A percentile compares a stretch with the other conserved stretches of the same genome.
Evolutionary conservation across 2,113 vertebrate genomes (phyloP).

Genomic region (Gallinago jamesoni): DNA sequence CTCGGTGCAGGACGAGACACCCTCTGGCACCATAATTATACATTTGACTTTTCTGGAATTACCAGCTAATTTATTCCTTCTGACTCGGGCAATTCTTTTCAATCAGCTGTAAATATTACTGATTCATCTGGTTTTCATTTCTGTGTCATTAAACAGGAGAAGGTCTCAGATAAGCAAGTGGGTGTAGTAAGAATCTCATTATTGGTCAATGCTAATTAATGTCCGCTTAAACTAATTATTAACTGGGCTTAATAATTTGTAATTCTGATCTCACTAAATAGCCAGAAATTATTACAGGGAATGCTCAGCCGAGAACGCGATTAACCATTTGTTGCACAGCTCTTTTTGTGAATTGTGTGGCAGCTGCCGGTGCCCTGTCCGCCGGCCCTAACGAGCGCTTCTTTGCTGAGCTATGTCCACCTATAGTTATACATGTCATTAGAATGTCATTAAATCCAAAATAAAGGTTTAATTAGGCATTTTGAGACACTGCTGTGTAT

Average conservation of each 20-base stretch:
- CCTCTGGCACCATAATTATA: not conserved
- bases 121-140: constrained; percentile 31
- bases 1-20: not conserved
- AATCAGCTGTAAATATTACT: not conserved
- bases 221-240: constrained; percentile 57
- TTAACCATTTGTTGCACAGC: not conserved
- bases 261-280: not conserved
- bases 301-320: not conserved
- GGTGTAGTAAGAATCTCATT: constrained; percentile 32
- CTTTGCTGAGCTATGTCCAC: not conserved
- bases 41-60: not conserved
- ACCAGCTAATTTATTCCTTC: not conserved
- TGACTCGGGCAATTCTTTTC: not conserved
- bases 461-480: not conserved
- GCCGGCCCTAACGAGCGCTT: not conserved
- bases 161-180: constrained; percentile 39
- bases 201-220: constrained; percentile 55
- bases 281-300: not conserved
- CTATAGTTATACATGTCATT: fast-evolving
- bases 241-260: constrained; percentile 36
- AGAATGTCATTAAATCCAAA: not conserved
- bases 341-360: not conserved
- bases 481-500: not conserved
- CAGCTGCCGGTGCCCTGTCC: fast-evolving
- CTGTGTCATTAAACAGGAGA: constrained; percentile 33